Evolutionary conservation across 2,113 vertebrate species (phyloP), one percentile per base, ranked within the genome.

Genomic region (Caracal caracal): DNA sequence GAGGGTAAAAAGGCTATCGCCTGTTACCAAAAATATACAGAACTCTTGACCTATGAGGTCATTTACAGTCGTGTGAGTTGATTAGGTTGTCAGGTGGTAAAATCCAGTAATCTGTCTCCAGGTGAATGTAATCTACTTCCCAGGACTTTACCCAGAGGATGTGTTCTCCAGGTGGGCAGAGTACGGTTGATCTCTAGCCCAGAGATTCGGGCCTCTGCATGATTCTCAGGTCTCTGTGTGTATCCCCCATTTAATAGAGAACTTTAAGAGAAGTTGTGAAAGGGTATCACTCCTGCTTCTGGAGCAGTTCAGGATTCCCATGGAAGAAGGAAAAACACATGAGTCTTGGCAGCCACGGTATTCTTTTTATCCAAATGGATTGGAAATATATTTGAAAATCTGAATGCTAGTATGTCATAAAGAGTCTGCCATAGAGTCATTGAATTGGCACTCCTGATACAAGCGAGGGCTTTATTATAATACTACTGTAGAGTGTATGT

Each of bases 1-100:
- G 95, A 93, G 82, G 81, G 81, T 95, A 78, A 95, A 94, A 93
- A 95, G 96, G 96, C 95, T 95, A 96, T 96, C 88, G 80, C 33
- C 89, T 20, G 15, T 93, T 78, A 93, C 96, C 93, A 93, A 96
- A 98, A 96, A 92, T 73, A 49, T 30, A 82, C 51, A 89, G 70
- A 94, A 76, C 15, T 94, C 37, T 81, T 95, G 75, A 70, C 82
- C 75, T 53, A 6, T 53, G 35, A 91, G 85, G 24, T 93, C 61
- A 51, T 79, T 78, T 56, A 76, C 6, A 68, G 63, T 90, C n/a
- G 17, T 85, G 80, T 71, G 87, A 66, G 11, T 51, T 56, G 59
- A 83, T 75, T 73, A 85, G 93, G 76, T 76, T 84, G 22, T 78
- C 82, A 93, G 53, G 61, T 91, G n/a, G 43, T 80, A 88, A 88